Evolutionary conservation across 92 coral and sea anemone genomes (phyloP), one percentile per base, ranked within the genome.

Genomic region (Epizoanthus rinbou): DNA sequence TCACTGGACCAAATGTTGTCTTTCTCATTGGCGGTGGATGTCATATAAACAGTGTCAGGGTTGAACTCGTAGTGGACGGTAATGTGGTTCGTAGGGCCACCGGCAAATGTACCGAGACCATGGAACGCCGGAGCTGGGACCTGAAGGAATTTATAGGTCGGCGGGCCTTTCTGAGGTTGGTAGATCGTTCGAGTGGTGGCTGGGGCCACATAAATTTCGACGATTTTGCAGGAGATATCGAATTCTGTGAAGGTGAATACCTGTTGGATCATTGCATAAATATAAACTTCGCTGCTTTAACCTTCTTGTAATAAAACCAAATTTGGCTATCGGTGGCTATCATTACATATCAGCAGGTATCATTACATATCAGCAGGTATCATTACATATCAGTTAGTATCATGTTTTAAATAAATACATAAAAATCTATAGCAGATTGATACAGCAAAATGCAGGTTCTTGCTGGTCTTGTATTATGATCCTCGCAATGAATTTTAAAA

Each of bases 11-110:
- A 17, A 70, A 64, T 35, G 68, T 73, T 8, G 24, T 64, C 15
- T 86, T 86, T 71, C 86, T 79, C 63, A 80, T 86, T 73, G 89
- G 89, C 2, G 89, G 89, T 37, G 89, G 89, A 7, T 80, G 89
- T 71, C 47, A 62, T 22, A 31, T 86, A 24, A 31, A 80, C n/a
- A 10, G 16, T 11, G 74, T 31, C 56, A 83, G 89, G 11, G 82
- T 66, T 11, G 89, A 86, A 56, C 75, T 86, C 5, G 71, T 80
- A 67, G 69, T 86, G 56, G 57, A 71, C 3, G 64, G 21, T 67
- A 8, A 58, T 1, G 80, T 50, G 5, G 88, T 76, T 53, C 66
- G 45, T 33, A 21, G 58, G 70, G 85, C 80, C 65, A 80, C 80
- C 5, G 89, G 89, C 47, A 80, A 80, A 17, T 80, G 89, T 58